Evolutionary conservation across 2,797 vertebrate species (phyloP).

Genomic region (Apogon talboti): DNA sequence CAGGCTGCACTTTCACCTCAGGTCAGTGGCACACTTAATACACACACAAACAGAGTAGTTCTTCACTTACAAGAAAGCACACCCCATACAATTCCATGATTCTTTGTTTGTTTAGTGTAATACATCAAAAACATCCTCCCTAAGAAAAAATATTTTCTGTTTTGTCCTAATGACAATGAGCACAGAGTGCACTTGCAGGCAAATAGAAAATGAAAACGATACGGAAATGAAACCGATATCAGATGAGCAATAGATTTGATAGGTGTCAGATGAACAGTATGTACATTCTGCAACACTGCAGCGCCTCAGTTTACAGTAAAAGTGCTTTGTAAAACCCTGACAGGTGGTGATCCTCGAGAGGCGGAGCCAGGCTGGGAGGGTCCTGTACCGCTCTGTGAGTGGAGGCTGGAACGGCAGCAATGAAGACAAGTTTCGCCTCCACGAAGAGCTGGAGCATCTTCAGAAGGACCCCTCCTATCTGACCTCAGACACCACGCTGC

Average conservation of each 20-base stretch:
- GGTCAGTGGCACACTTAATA: slow-evolving; percentile 59
- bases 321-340: slow-evolving; percentile 15
- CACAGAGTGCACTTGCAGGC: slow-evolving; percentile 5
- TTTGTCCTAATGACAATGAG: slow-evolving; percentile 5
- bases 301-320: slow-evolving; percentile 32
- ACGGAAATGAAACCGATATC: not conserved
- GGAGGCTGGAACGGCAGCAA: slow-evolving; percentile 92
- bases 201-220: not conserved
- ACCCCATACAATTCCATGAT: not conserved
- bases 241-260: slow-evolving; percentile 14
- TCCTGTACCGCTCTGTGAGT: slow-evolving; percentile 86
- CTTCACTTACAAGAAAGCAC: no score
- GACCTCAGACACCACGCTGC: slow-evolving; percentile 86
- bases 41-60: slow-evolving; percentile 6
- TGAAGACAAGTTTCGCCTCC: slow-evolving; percentile 88
- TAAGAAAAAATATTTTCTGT: not conserved
- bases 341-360: slow-evolving; percentile 95
- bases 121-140: not conserved
- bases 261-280: slow-evolving; percentile 34
- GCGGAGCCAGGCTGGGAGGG: slow-evolving; percentile 87
- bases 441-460: slow-evolving; percentile 90
- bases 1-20: slow-evolving; percentile 76
- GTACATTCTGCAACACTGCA: slow-evolving; percentile 9
- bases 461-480: slow-evolving; percentile 90
- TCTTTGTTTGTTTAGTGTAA: not conserved